Evolutionary conservation across 2,797 vertebrate species (phyloP).

Genomic region (Tympanoctomys barrerae): DNA sequence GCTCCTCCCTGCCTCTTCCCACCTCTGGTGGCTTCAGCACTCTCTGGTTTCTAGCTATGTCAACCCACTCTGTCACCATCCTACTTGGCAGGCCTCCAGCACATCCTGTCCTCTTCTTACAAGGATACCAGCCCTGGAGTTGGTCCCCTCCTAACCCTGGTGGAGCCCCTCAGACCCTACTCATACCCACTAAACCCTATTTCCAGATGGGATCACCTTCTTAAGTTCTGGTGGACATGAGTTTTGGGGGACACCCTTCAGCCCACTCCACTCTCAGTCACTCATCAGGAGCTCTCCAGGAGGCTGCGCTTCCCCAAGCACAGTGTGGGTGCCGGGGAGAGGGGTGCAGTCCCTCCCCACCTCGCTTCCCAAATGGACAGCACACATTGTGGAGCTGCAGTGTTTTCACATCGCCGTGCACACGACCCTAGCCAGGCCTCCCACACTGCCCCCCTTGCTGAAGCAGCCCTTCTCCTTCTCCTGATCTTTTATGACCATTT

Average conservation of each 20-base stretch:
- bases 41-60: neutral
- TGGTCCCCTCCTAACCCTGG: neutral
- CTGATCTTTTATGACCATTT: constrained; percentile 28
- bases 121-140: neutral
- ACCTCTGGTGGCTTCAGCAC: neutral
- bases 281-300: fast-evolving
- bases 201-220: neutral
- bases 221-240: neutral
- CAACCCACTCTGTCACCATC: fast-evolving
- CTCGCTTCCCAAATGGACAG: fast-evolving
- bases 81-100: fast-evolving
- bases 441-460: neutral
- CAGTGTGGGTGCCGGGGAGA: neutral
- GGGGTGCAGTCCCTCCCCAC: fast-evolving
- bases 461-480: neutral
- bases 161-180: neutral
- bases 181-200: neutral
- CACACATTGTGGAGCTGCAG: neutral
- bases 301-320: neutral
- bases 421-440: neutral
- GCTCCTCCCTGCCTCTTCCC: neutral
- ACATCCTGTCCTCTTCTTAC: neutral
- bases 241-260: neutral
- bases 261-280: too few relatives aligned
- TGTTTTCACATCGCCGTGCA: neutral